phyloP scores from a whole-genome alignment of 2,888 invertebrate species.

The Drosophila dives region DNA sequence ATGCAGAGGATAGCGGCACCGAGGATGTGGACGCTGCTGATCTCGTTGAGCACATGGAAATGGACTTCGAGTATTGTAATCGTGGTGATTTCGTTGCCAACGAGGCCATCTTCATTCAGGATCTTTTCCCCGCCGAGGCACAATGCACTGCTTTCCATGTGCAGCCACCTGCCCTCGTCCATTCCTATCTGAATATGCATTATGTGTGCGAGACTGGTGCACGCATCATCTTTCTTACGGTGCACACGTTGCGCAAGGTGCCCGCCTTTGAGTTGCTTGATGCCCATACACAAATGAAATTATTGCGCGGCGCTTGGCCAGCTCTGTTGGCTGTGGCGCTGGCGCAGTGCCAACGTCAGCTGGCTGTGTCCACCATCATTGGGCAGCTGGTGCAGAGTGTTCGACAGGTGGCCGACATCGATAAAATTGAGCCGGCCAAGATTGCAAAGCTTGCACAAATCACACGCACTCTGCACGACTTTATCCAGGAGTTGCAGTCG shows the following conservation, averaged over 20 bases:
- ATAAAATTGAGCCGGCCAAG: conserved; percentile 91
- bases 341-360: conserved; percentile 91
- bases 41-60: conserved; percentile 69
- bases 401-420: conserved; percentile 85
- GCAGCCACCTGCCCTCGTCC: conserved; percentile 91
- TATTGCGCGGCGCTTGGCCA: conserved; percentile 96
- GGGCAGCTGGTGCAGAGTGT: conserved; percentile 90
- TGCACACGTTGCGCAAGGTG: conserved; percentile 95
- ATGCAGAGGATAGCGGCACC: conserved; percentile 77
- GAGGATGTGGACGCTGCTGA: conserved; percentile 69
- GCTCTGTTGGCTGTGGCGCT: conserved; percentile 96
- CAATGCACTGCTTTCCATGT: conserved; percentile 90
- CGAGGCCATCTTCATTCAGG: conserved; percentile 86
- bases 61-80: conserved; percentile 74
- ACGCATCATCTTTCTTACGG: conserved; percentile 93
- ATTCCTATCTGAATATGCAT: conserved; percentile 96
- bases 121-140: conserved; percentile 88
- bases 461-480: conserved; percentile 93
- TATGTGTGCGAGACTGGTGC: conserved; percentile 98
- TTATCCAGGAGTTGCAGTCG: conserved; percentile 90
- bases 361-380: conserved; percentile 92
- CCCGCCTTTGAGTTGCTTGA: conserved; percentile 93
- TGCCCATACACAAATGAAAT: conserved; percentile 91
- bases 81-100: conserved; percentile 76
- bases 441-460: conserved; percentile 92